Evolutionary conservation across 2,797 vertebrate genomes (phyloP).

Genomic region (Sorex maritimensis): DNA sequence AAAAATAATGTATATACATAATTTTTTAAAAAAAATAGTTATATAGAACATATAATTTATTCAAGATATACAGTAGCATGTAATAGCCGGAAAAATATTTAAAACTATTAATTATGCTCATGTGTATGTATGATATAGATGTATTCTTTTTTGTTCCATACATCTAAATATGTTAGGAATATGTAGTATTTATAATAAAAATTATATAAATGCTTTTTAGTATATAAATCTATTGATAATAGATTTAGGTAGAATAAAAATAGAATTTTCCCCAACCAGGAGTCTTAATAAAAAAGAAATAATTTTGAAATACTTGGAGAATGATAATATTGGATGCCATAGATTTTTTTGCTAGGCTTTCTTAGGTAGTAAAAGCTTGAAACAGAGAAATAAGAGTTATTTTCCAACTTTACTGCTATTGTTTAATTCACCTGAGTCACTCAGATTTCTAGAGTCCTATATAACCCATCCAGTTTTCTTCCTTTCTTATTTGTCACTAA

Average conservation of each 20-base stretch:
- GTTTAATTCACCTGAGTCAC: background rate
- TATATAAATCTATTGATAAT: no score
- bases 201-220: background rate
- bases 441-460: background rate
- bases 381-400: background rate
- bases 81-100: background rate
- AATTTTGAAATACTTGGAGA: background rate
- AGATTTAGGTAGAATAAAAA: background rate
- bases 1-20: background rate
- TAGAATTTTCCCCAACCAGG: background rate
- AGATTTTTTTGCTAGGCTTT: background rate
- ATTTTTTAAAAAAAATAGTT: constrained; percentile 42
- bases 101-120: background rate
- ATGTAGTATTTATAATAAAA: background rate
- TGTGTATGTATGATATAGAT: background rate
- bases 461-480: background rate
- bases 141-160: background rate
- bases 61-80: background rate
- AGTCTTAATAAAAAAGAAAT: background rate
- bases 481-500: background rate
- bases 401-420: background rate
- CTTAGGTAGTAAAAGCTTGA: background rate
- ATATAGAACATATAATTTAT: constrained; percentile 9
- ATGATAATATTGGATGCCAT: background rate
- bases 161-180: constrained; percentile 18